Base-by-base conservation (phyloP, 2,113 vertebrate genomes). In the Xiphophorus hellerii region DNA sequence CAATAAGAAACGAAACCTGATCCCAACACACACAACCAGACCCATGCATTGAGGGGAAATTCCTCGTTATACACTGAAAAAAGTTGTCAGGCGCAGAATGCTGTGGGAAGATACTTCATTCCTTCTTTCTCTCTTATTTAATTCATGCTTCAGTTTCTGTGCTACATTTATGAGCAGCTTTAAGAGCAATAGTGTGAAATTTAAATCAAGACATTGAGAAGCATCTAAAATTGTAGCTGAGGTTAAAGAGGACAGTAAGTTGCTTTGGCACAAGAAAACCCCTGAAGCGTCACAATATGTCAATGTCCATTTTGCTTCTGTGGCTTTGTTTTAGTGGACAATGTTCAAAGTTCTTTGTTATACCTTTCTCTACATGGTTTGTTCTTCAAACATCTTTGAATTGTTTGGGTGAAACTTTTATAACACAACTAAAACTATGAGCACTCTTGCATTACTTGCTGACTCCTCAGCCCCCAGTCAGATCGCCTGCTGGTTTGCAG, bases 1-100 rank as follows among this genome's bases (percentile, higher is more conserved):
- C 29, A 90, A 94, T 93, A 94, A 93, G 89, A 82, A 80, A 73
- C 62, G 92, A 84, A 85, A 93, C 78, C 74, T 74, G 87, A 93
- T 92, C 88, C 86, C 70, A 61, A 30, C 54, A 31, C 74, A 62
- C 30, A 54, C 31, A 61, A 14, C 27, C 35, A 48, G 29, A 73
- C 51, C 64, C 44, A 73, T 64, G n/a, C 30, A n/a, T 20, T 22
- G 6, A 20, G 29, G 25, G 39, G 2, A 2, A 33, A 79, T 17
- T n/a, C 66, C 29, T 65, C 13, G 48, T 29, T 66, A 8, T 37
- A 31, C 31, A 8, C n/a, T 73, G 42, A 54, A 61, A 39, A 64
- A 64, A 58, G 11, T 31, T 69, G 35, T 17, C 28, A 39, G 39
- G n/a, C 17, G 13, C 27, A 42, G 33, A 25, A 25, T n/a, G 30